Evolutionary conservation across 1,140 invertebrate species (phyloP), one percentile per base, ranked within the genome.

Genomic region (Drosophila albomicans): DNA sequence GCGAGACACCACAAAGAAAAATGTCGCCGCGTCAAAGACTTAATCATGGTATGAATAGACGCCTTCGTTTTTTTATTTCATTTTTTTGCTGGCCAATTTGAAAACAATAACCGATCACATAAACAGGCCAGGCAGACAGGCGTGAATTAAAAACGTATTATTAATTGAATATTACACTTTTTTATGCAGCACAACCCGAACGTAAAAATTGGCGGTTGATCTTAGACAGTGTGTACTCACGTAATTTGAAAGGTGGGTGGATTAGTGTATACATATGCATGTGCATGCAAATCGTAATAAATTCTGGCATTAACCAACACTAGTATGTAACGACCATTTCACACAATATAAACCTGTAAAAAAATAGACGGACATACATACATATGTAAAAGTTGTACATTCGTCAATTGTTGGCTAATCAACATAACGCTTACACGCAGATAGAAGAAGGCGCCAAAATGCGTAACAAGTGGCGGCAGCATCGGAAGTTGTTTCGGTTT

Each of bases 401-500:
- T 46, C 4, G 35, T 25, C 15, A 54, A 70, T 46, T 7, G 35
- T 25, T 56, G 41, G 48, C 46, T 43, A 61, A 61, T 69, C 32
- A 69, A 45, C 57, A 35, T 52, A 46, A 51, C 7, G 10, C 16
- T 32, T 46, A 65, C 11, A 45, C 65, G 41, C 43, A 35, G 59
- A 54, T 71, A 25, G 67, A 64, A 62, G 48, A 66, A 72, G 84
- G 80, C 84, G 81, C 84, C 85, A 88, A 80, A 88, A 78, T 80
- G 84, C 75, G 84, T 88, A 89, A 88, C 84, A 88, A 88, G 84
- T 88, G 85, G 85, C 81, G 84, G 66, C 75, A 67, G 51, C 81
- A 66, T 84, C 73, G 68, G 63, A 80, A 87, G 81, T 82, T 87
- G 82, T 79, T 87, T 77, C 75, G 52, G 73, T 73, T 25, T 25